Percentiles rank a stretch among this genome's conserved stretches.
phyloP scores from a whole-genome alignment of 1,140 invertebrate genomes.

The Papilio aristodemus region DNA sequence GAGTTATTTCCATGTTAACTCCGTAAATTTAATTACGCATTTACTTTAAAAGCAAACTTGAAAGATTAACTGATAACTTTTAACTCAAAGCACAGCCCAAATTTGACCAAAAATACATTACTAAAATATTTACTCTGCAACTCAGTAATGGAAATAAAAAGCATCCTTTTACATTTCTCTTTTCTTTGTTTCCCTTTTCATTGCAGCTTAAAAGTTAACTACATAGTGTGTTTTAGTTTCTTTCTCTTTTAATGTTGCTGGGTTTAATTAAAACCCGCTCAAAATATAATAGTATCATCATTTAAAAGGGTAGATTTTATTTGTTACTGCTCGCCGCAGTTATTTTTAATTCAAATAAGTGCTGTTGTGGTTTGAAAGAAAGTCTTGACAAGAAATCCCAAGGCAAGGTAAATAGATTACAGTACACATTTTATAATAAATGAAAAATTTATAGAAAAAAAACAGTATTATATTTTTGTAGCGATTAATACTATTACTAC shows the following conservation, averaged over 20 bases:
- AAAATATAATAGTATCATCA: constrained; percentile 15
- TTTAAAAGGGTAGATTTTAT: constrained; percentile 22
- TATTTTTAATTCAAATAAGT: constrained; percentile 31
- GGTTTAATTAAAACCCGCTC: constrained; percentile 20
- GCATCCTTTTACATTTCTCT: not conserved
- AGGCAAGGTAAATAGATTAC: constrained; percentile 10
- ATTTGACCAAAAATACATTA: constrained; percentile 5
- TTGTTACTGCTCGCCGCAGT: constrained; percentile 25
- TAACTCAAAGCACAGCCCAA: not conserved
- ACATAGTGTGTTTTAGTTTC: not conserved
- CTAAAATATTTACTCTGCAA: not conserved
- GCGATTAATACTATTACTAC: not conserved
- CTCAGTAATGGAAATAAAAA: not conserved
- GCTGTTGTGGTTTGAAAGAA: constrained; percentile 25
- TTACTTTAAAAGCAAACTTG: not conserved
- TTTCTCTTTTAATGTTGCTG: constrained; percentile 11
- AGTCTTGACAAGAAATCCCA: constrained; percentile 9
- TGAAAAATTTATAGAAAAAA: constrained; percentile 13
- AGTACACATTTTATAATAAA: constrained; percentile 15
- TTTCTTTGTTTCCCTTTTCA: not conserved
- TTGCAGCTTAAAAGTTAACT: not conserved
- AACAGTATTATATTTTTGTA: not conserved
- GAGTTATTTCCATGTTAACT: not conserved
- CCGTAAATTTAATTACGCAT: not conserved
- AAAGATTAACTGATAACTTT: not conserved